phyloP scores from a whole-genome alignment of 2,888 invertebrate species.

The Phoronis australis region DNA sequence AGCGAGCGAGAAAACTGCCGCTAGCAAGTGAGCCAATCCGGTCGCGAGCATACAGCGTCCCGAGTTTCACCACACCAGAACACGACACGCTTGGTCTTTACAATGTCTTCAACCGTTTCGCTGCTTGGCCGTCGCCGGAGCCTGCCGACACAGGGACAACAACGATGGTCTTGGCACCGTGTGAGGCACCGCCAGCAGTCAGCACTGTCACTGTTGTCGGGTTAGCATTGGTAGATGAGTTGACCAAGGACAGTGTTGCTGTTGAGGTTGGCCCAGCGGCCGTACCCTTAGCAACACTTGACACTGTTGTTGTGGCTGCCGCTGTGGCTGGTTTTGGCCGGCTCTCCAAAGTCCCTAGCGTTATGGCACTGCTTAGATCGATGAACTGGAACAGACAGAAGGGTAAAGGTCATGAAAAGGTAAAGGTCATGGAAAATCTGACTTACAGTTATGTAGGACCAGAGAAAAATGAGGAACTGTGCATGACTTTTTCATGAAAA shows the following conservation, averaged over 20 bases:
- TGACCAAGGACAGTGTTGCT: conserved; percentile 16
- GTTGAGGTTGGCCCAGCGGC: conserved; percentile 9
- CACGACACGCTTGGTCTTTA: no score
- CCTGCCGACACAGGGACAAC: background rate
- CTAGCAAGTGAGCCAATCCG: no score
- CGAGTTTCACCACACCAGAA: no score
- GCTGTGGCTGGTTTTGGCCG: conserved; percentile 16
- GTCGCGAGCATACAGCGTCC: no score
- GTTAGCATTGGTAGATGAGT: conserved; percentile 16
- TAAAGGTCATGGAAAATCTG: no score
- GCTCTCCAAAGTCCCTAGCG: conserved; percentile 29
- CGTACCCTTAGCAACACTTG: background rate
- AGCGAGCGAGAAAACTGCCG: no score
- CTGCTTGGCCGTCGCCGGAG: background rate
- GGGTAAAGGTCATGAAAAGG: no score
- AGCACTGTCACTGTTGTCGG: conserved; percentile 33
- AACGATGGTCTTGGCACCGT: background rate
- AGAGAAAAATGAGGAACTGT: no score
- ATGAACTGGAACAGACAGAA: conserved; percentile 41
- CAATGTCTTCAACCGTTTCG: background rate
- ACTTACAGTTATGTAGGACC: no score
- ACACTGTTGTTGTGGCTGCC: conserved; percentile 3
- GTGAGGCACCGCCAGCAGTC: conserved; percentile 6
- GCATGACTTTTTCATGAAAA: no score
- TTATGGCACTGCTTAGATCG: conserved; percentile 39